Evolutionary conservation across 2,888 invertebrate species (phyloP).

Genomic region (Euphydryas editha): DNA sequence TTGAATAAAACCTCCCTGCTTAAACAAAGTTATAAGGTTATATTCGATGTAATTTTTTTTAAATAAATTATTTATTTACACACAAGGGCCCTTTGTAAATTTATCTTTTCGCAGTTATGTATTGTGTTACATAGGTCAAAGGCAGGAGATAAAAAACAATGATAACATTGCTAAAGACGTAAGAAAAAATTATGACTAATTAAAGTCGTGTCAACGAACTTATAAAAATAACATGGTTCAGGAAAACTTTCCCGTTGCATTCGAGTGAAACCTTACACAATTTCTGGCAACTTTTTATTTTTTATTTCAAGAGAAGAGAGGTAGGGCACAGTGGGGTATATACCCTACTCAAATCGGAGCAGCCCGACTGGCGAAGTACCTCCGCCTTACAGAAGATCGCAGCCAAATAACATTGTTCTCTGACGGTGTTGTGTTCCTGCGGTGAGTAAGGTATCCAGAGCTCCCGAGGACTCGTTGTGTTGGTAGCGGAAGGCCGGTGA

Average conservation of each 20-base stretch:
- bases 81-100: slow-evolving; percentile 51
- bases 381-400: no score
- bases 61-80: slow-evolving; percentile 19
- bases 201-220: slow-evolving; percentile 44
- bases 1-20: slow-evolving; percentile 13
- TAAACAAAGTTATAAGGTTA: slow-evolving; percentile 7
- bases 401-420: no score
- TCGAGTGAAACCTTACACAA: slow-evolving; percentile 50
- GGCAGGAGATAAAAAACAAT: slow-evolving; percentile 49
- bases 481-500: no score
- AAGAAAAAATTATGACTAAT: slow-evolving; percentile 45
- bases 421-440: no score
- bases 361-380: no score
- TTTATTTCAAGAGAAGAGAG: no score
- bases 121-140: slow-evolving; percentile 35
- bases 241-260: slow-evolving; percentile 46
- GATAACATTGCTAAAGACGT: slow-evolving; percentile 45
- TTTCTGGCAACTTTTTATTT: slow-evolving; percentile 43
- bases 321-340: no score
- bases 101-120: slow-evolving; percentile 46
- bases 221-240: slow-evolving; percentile 33
- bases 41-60: not conserved
- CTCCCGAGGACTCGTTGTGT: no score
- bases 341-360: no score
- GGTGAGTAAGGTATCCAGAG: no score